Percentiles rank a stretch among this genome's conserved stretches.
Evolutionary conservation across 2,888 invertebrate species (phyloP).

Genomic region (Drosophila subquinaria): DNA sequence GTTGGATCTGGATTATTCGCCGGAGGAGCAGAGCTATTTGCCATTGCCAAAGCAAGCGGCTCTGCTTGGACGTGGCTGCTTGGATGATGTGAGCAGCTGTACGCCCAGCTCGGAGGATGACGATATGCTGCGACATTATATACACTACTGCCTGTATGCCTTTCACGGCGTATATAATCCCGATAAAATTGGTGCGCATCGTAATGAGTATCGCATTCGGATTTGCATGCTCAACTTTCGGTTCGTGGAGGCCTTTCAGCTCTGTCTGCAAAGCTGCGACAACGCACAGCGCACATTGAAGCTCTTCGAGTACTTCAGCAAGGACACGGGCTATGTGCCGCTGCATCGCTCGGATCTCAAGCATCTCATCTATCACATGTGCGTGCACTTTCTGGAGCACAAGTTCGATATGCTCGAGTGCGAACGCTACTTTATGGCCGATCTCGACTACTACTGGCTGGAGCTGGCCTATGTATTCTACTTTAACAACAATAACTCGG

Average conservation of each 20-base stretch:
- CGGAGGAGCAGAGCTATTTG: slow-evolving; percentile 84
- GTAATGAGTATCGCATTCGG: slow-evolving; percentile 84
- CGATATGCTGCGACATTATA: slow-evolving; percentile 81
- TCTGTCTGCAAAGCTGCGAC: slow-evolving; percentile 83
- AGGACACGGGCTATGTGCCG: slow-evolving; percentile 85
- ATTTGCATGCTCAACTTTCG: slow-evolving; percentile 85
- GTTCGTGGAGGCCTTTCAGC: slow-evolving; percentile 84
- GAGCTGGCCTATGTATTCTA: slow-evolving; percentile 85
- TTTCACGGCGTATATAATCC: slow-evolving; percentile 85
- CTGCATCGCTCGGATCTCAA: slow-evolving; percentile 84
- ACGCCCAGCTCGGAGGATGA: slow-evolving; percentile 55
- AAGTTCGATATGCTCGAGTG: slow-evolving; percentile 84
- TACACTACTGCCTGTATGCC: slow-evolving; percentile 85
- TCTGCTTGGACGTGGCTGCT: slow-evolving; percentile 29
- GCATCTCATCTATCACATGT: slow-evolving; percentile 85
- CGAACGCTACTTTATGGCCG: slow-evolving; percentile 84
- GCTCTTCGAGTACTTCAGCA: slow-evolving; percentile 86
- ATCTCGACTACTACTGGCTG: slow-evolving; percentile 85
- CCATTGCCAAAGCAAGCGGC: slow-evolving; percentile 64
- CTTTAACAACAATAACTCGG: slow-evolving; percentile 85
- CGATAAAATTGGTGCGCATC: slow-evolving; percentile 80
- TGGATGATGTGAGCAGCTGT: slow-evolving; percentile 61
- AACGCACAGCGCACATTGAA: slow-evolving; percentile 82
- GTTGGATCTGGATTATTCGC: slow-evolving; percentile 79
- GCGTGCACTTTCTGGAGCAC: slow-evolving; percentile 83